Evolutionary conservation across 2,113 vertebrate genomes (phyloP).

Genomic region (Planiliza haematocheilus): DNA sequence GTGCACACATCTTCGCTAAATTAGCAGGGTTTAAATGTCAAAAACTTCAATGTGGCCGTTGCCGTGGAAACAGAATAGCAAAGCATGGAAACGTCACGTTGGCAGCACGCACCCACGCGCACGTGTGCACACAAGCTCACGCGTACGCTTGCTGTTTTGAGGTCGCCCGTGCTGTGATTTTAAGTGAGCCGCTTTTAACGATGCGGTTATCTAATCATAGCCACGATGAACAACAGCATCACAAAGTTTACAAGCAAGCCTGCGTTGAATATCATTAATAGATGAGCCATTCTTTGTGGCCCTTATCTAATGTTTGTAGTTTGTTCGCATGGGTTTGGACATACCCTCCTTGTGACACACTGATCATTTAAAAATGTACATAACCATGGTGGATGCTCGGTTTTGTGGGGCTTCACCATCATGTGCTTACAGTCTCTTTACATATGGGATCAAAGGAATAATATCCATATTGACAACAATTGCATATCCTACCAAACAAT

Average conservation of each 20-base stretch:
- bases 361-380: no score
- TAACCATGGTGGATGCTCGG: no score
- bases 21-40: slow-evolving; percentile 26
- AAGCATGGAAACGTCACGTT: background rate
- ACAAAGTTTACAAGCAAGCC: slow-evolving; percentile 1
- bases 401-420: no score
- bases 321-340: no score
- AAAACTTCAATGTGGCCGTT: background rate
- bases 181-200: background rate
- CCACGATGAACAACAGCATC: background rate
- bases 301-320: no score
- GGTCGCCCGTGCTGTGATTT: slow-evolving; percentile 2
- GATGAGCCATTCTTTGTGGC: no score
- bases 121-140: slow-evolving; percentile 7
- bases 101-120: background rate
- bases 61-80: slow-evolving; percentile 34
- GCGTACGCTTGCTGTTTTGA: background rate
- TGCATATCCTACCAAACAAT: no score
- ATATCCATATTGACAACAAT: no score
- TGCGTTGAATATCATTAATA: no score
- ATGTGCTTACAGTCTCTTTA: no score
- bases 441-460: no score
- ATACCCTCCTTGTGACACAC: no score
- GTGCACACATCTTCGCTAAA: background rate
- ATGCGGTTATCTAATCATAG: background rate